Evolutionary conservation across 2,113 vertebrate genomes (phyloP).

Genomic region (Elanoides forficatus): DNA sequence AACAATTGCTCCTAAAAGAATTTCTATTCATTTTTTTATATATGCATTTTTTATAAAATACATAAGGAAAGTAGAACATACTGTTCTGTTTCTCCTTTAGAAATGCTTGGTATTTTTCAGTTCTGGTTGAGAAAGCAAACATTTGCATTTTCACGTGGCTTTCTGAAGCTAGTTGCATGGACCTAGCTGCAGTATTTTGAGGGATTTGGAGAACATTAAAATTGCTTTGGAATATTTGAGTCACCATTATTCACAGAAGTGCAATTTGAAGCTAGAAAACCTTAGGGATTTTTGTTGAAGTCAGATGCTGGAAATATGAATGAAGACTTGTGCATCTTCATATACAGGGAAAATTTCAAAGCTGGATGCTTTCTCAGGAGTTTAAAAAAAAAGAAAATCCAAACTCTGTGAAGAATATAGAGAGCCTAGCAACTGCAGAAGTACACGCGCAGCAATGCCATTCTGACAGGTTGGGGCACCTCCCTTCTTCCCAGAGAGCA

Average conservation of each 20-base stretch:
- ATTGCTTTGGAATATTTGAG: not conserved
- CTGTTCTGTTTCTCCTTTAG: constrained; percentile 53
- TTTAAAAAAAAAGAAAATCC: not conserved
- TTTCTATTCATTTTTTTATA: constrained; percentile 62
- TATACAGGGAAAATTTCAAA: not conserved
- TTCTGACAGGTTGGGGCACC: not conserved
- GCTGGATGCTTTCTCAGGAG: not conserved
- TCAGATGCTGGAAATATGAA: not conserved
- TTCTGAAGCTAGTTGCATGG: not conserved
- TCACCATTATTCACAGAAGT: not conserved
- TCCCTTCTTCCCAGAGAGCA: not conserved
- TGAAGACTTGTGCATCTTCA: not conserved
- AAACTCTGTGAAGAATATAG: not conserved
- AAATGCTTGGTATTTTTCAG: constrained; percentile 39
- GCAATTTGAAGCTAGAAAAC: not conserved
- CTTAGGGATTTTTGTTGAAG: not conserved
- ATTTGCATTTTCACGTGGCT: constrained; percentile 53
- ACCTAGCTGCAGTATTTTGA: not conserved
- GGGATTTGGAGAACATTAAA: not conserved
- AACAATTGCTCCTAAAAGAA: constrained; percentile 68
- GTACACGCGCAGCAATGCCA: not conserved
- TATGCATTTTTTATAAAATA: constrained; percentile 60
- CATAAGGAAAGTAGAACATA: constrained; percentile 51
- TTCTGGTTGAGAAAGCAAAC: constrained; percentile 51
- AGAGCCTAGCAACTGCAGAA: not conserved